Percentiles rank a stretch among this genome's conserved stretches.
phyloP scores from a whole-genome alignment of 2,888 invertebrate species.

The Eupithecia dodoneata region DNA sequence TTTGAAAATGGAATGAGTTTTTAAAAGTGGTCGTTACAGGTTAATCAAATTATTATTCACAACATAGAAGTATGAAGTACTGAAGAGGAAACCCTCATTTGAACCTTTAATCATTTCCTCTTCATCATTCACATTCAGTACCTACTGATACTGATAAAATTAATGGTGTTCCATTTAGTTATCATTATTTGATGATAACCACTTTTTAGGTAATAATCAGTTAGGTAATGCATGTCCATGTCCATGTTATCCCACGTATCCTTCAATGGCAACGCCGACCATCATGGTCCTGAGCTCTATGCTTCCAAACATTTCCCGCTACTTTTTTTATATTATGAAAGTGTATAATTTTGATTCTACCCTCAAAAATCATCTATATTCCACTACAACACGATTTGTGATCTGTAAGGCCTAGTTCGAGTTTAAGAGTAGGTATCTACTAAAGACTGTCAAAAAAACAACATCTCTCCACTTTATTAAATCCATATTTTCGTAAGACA shows the following conservation, averaged over 20 bases:
- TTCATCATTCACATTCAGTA: background rate
- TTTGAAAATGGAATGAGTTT: constrained; percentile 16
- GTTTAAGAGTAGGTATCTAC: background rate
- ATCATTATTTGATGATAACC: background rate
- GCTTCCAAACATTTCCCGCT: background rate
- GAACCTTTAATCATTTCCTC: too few relatives aligned
- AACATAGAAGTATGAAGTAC: background rate
- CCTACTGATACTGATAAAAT: too few relatives aligned
- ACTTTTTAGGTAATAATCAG: background rate
- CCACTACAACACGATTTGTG: background rate
- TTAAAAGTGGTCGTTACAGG: background rate
- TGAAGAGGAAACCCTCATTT: background rate
- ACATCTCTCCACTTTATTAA: background rate
- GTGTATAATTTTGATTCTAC: background rate
- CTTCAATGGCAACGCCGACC: background rate
- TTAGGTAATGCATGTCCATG: background rate
- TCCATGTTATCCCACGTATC: background rate
- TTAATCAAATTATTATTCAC: background rate
- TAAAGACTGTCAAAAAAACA: background rate
- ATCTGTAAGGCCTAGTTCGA: background rate
- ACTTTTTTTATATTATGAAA: background rate
- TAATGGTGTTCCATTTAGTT: too few relatives aligned
- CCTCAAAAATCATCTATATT: background rate
- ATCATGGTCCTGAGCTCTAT: background rate
- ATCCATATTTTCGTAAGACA: background rate